Base-by-base conservation (phyloP, 2,888 invertebrate genomes). In the Ennomos quercinarius region DNA sequence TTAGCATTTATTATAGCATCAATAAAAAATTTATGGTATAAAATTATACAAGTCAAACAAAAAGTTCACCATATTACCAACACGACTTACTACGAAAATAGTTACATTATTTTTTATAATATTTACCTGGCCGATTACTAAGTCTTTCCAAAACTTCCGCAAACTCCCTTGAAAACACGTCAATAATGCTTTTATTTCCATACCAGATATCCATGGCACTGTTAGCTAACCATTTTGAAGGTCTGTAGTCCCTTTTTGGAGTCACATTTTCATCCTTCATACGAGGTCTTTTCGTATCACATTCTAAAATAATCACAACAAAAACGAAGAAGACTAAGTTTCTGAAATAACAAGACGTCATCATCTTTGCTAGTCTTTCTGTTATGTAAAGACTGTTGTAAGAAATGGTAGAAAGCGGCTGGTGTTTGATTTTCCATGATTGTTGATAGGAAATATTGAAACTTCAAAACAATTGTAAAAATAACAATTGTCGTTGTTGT, bases 191-290 rank as follows among this genome's bases (percentile, higher is more conserved):
- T 59, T 83, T 84, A 44, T 89, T 89, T 0, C 88, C 89, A 12
- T 81, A 84, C 86, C 86, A 89, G 0, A 89, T 62, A 45, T 89
- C 89, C 77, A 89, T 73, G 1, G 84, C 83, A 56, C 82, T 84
- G 13, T 84, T 86, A 0, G 87, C 44, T 1, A 87, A 27, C 88
- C 86, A 88, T 56, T 87, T 84, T 0, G 82, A 68, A 3, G 84
- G 83, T 45, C 79, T 76, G 38, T 83, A 83, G 39, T 83, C 83
- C 42, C 77, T 77, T 35, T 48, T 66, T 13, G 58, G 56, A 1
- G 61, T 45, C 8, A 49, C n/a, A 0, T 34, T 27, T 6, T 39
- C 71, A 10, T 67, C 68, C 52, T 63, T 68, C 10, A 78, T 17
- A 0, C 49, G 65, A n/a, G 57, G 66, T 42, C 52, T 73, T 43